Percentiles rank a stretch among this genome's conserved stretches.
phyloP scores from a whole-genome alignment of 1,140 invertebrate species.

The Drosophila rhopaloa region DNA sequence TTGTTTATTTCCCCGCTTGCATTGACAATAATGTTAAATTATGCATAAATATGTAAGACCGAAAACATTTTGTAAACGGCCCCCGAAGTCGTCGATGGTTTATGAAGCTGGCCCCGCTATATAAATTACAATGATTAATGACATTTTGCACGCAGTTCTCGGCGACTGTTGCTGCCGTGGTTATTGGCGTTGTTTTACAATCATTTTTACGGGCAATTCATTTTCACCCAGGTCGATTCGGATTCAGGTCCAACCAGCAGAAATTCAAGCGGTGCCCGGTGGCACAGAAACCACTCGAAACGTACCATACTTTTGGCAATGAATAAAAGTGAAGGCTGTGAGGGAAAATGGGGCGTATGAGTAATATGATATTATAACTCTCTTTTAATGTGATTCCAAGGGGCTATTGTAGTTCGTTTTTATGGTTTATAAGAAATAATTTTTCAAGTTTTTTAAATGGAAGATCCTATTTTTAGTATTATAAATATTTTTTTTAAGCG shows the following conservation, averaged over 20 bases:
- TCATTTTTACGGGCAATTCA: constrained; percentile 77
- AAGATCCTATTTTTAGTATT: no score
- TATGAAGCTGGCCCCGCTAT: constrained; percentile 65
- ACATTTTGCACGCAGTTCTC: constrained; percentile 77
- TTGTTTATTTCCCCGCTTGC: constrained; percentile 1
- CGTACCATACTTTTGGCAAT: constrained; percentile 29
- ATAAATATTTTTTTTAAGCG: no score
- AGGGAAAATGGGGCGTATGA: constrained; percentile 36
- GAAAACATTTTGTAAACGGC: constrained; percentile 54
- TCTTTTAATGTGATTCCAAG: background rate
- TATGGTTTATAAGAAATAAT: no score
- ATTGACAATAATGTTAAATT: constrained; percentile 74
- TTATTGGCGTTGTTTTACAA: constrained; percentile 75
- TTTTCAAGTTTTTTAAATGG: no score
- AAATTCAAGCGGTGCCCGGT: constrained; percentile 57
- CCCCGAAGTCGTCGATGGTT: constrained; percentile 55
- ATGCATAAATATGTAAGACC: constrained; percentile 66
- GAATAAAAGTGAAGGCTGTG: constrained; percentile 33
- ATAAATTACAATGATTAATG: constrained; percentile 82
- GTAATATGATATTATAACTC: constrained; percentile 13
- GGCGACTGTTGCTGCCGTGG: constrained; percentile 40
- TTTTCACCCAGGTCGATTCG: constrained; percentile 49
- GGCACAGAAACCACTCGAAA: constrained; percentile 65
- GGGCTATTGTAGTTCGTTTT: background rate
- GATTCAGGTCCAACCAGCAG: constrained; percentile 54